Evolutionary conservation across 2,797 vertebrate genomes (phyloP).

Genomic region (Notamacropus eugenii): DNA sequence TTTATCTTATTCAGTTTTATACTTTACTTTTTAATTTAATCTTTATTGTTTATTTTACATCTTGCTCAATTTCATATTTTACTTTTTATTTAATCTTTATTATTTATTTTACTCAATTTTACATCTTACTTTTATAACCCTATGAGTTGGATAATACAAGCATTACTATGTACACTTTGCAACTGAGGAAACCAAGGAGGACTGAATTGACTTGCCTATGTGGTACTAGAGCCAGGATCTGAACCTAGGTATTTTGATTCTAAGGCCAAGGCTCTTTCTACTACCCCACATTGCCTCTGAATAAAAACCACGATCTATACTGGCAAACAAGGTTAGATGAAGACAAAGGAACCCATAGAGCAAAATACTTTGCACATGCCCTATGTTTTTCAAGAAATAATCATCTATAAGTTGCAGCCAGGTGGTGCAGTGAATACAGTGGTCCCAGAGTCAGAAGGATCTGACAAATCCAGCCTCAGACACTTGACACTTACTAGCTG

Average conservation of each 20-base stretch:
- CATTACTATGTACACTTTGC: background rate
- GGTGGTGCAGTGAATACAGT: no score
- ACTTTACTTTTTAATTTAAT: background rate
- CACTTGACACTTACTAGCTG: no score
- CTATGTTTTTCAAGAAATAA: background rate
- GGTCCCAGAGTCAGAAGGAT: no score
- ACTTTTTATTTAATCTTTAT: no score
- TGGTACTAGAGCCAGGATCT: background rate
- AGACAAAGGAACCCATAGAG: background rate
- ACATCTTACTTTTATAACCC: background rate
- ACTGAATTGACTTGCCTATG: background rate
- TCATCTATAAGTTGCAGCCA: no score
- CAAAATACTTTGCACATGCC: background rate
- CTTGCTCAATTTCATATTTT: no score
- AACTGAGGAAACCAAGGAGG: background rate
- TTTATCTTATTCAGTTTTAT: no score
- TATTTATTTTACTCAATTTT: background rate
- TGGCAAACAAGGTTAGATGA: background rate
- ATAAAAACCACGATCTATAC: background rate
- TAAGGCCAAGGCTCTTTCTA: background rate
- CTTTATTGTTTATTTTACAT: background rate
- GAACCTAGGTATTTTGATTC: background rate
- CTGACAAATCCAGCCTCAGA: no score
- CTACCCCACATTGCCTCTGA: background rate
- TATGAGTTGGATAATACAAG: background rate